Conservation (phyloP, 2,797 vertebrate genomes). For the Sparidentex hasta region DNA sequence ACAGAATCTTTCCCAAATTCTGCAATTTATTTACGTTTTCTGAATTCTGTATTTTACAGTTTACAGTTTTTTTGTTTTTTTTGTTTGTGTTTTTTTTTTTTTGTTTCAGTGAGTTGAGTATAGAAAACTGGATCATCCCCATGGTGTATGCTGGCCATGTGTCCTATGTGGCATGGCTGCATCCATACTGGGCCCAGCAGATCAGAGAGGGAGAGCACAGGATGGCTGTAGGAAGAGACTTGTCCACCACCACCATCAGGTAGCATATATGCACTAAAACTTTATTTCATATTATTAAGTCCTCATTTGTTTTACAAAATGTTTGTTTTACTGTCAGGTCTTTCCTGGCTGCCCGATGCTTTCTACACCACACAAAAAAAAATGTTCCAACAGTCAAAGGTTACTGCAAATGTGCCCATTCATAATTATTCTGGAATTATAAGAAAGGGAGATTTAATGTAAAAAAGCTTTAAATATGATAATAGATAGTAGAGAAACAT, state of each 20-base stretch:
- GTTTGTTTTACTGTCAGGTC: too few relatives aligned
- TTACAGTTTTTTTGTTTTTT: neutral
- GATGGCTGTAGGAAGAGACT: constrained; percentile 83
- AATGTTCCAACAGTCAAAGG: too few relatives aligned
- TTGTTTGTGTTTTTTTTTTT: constrained; percentile 3
- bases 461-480: too few relatives aligned
- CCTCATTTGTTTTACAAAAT: neutral
- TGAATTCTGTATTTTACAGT: too few relatives aligned
- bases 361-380: too few relatives aligned
- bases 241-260: constrained; percentile 88
- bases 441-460: too few relatives aligned
- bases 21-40: too few relatives aligned
- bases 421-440: too few relatives aligned
- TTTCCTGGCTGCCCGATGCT: too few relatives aligned
- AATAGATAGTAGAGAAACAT: too few relatives aligned
- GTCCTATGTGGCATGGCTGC: constrained; percentile 93
- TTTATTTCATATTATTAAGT: neutral
- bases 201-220: constrained; percentile 85
- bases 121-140: constrained; percentile 99
- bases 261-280: constrained; percentile 34
- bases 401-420: too few relatives aligned
- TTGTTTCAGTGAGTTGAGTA: constrained; percentile 88
- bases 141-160: constrained; percentile 97
- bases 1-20: too few relatives aligned
- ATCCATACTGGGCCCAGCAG: constrained; percentile 92